A percentile compares a stretch with the other conserved stretches of the same genome.
phyloP scores from a whole-genome alignment of 2,888 invertebrate genomes.

The Acholoe squamosa region DNA sequence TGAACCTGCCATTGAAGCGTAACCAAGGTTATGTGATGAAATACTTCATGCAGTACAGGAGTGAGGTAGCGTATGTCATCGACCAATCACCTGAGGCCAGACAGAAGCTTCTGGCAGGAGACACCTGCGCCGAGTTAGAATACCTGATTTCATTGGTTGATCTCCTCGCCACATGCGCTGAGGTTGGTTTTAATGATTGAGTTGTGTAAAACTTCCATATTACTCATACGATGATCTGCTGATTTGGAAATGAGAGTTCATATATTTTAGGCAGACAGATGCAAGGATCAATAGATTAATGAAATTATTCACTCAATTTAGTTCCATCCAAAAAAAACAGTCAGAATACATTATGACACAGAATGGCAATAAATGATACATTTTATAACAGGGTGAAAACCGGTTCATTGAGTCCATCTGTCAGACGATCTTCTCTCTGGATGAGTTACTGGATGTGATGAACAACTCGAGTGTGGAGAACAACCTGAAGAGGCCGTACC shows the following conservation, averaged over 20 bases:
- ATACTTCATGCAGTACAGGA: conserved; percentile 82
- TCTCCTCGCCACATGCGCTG: conserved; percentile 82
- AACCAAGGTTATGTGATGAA: conserved; percentile 83
- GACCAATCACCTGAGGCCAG: conserved; percentile 74
- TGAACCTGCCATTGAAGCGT: conserved; percentile 81
- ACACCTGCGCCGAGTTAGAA: conserved; percentile 63
- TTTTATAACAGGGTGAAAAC: conserved; percentile 83
- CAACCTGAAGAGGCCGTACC: conserved; percentile 80
- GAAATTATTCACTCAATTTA: too few relatives aligned
- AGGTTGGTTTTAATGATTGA: conserved; percentile 78
- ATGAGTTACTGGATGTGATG: conserved; percentile 80
- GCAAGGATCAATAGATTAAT: too few relatives aligned
- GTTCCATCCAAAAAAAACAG: too few relatives aligned
- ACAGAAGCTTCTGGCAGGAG: conserved; percentile 63
- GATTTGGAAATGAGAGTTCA: too few relatives aligned
- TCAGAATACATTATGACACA: too few relatives aligned
- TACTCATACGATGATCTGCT: too few relatives aligned
- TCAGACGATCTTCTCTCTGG: conserved; percentile 82
- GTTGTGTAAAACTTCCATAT: too few relatives aligned
- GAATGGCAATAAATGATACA: too few relatives aligned
- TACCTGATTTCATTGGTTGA: conserved; percentile 78
- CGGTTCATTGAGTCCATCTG: conserved; percentile 83
- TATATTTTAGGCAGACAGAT: too few relatives aligned
- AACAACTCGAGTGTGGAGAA: conserved; percentile 76
- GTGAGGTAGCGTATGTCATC: conserved; percentile 79